Conservation (phyloP, 2,113 vertebrate genomes). For the Hydrochoerus hydrochaeris region DNA sequence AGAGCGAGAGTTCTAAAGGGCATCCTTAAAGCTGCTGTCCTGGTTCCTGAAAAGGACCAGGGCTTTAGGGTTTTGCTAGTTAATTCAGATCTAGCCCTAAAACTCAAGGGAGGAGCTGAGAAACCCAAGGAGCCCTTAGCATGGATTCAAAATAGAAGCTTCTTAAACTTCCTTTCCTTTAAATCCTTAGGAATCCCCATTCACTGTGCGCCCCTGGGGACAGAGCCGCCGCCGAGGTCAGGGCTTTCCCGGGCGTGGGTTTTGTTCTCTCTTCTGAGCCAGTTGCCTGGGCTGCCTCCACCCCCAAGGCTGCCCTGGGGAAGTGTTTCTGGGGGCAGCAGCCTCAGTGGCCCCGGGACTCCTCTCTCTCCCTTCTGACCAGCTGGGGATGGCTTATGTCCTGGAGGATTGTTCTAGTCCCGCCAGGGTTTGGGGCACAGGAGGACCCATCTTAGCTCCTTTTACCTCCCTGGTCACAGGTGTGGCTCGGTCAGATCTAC, state of each 20-base stretch:
- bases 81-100: constrained; percentile 64
- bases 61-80: constrained; percentile 47
- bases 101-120: constrained; percentile 69
- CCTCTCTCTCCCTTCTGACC: not conserved
- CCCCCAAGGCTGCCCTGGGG: constrained; percentile 42
- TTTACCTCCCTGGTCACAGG: not conserved
- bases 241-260: constrained; percentile 68
- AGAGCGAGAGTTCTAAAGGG: not conserved
- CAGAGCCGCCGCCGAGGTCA: constrained; percentile 64
- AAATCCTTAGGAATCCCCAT: constrained; percentile 79
- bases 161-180: constrained; percentile 74
- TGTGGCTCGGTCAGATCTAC: not conserved
- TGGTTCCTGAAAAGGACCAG: constrained; percentile 51
- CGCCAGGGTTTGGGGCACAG: not conserved
- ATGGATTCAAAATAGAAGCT: constrained; percentile 69
- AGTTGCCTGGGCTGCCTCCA: constrained; percentile 49
- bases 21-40: constrained; percentile 25
- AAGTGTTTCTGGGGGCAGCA: constrained; percentile 14
- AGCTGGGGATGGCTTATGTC: not conserved
- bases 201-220: constrained; percentile 77
- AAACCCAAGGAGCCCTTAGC: constrained; percentile 63
- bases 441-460: not conserved
- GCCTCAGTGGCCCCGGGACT: not conserved
- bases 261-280: constrained; percentile 70
- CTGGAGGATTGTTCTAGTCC: not conserved